These are phyloP conservation scores for Colistium nudipinnis DNA, from an alignment of 2,113 vertebrate genomes.

Conservation along the genomic window DNA sequence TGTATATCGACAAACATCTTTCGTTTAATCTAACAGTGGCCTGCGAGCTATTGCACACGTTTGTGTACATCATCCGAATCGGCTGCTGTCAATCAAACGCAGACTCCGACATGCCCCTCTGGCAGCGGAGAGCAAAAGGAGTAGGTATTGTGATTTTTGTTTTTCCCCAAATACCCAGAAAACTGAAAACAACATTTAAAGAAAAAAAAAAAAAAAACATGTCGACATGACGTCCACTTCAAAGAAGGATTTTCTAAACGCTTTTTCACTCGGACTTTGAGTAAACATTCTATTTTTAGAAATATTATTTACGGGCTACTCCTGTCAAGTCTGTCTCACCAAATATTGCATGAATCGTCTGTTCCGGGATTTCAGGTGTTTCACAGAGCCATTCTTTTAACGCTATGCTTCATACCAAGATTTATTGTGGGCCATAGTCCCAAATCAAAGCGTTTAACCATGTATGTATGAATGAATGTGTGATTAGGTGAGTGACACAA, in stretches of 20 bases:
- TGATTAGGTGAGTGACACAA: too few species aligned
- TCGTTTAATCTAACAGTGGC: neutral
- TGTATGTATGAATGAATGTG: too few species aligned
- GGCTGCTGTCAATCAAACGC: conserved; percentile 42
- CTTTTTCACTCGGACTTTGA: neutral
- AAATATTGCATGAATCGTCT: neutral
- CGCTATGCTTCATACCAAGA: neutral
- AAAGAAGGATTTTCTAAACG: neutral
- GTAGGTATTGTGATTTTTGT: conserved; percentile 3
- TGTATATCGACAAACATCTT: neutral
- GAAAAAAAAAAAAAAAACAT: too few species aligned
- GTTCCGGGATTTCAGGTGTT: neutral
- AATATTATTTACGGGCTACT: neutral
- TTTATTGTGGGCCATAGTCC: neutral
- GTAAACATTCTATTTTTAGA: neutral
- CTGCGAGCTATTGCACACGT: neutral
- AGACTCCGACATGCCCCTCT: neutral
- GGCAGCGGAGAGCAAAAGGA: neutral
- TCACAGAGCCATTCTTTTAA: neutral
- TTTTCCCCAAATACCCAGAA: conserved; percentile 4
- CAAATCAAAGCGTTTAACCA: too few species aligned
- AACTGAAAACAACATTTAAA: neutral
- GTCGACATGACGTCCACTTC: neutral
- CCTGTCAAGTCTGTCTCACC: neutral
- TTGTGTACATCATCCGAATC: conserved; percentile 5